Evolutionary conservation across 2,888 invertebrate species (phyloP), one percentile per base, ranked within the genome.

Genomic region (Crepidodera aurea): DNA sequence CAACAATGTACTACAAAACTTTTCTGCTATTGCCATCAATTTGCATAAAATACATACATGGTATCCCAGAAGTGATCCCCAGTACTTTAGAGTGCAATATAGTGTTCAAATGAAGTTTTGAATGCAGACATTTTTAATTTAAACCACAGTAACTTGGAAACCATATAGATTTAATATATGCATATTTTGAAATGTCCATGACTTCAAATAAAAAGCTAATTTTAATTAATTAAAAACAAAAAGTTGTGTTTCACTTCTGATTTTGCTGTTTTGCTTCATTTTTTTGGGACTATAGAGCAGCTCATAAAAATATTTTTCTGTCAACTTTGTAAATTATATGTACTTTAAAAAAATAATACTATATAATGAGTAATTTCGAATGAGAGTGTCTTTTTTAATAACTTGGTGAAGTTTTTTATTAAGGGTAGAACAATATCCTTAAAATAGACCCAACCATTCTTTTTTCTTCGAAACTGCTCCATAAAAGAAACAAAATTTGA

Each of bases 151-250:
- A 13, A 12, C 13, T 12, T 25, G 25, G 25, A 39, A 39, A 39
- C 12, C n/a, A 39, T 39, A 12, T 39, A 39, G 1, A n/a, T 39
- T 12, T 7, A 39, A n/a, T 39, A 37, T n/a, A n/a, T n/a, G n/a
- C n/a, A 37, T 8, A 39, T n/a, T 39, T 39, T 39, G 39, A 39
- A 39, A 39, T 39, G 5, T n/a, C 39, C 12, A 12, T 39, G 16
- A 39, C 16, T 44, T 44, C n/a, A 44, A 44, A 22, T 13, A 25
- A 44, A 34, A n/a, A 34, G n/a, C n/a, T n/a, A n/a, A n/a, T n/a
- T n/a, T n/a, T 34, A n/a, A 34, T 34, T 13, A 34, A 34, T 1
- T 34, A 13, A 34, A 32, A 32, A 25, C 25, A 3, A 13, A 34
- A 34, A 34, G 34, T 13, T 4, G 6, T 12, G n/a, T 34, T 25